Percentiles rank a stretch among this genome's conserved stretches.
Conservation (phyloP, 2,113 vertebrate species). For the Craseonycteris thonglongyai region DNA sequence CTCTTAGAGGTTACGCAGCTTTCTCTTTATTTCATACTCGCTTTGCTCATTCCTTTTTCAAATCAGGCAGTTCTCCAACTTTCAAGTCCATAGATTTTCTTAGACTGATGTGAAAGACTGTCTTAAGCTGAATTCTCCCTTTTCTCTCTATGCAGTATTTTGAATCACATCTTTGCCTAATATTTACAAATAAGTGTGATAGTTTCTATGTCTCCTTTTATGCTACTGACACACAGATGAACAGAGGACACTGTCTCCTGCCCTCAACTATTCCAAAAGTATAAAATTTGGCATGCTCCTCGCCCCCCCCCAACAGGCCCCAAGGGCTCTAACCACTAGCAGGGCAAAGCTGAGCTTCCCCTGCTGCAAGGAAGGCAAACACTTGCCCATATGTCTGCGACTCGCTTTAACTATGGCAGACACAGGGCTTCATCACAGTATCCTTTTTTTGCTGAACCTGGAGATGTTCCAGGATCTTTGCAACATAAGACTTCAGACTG, state of each 20-base stretch:
- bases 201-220: background rate
- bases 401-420: background rate
- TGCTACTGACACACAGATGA: background rate
- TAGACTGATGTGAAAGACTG: background rate
- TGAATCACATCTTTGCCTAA: background rate
- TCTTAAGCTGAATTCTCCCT: background rate
- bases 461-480: background rate
- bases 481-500: background rate
- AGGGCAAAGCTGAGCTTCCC: background rate
- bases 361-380: background rate
- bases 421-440: background rate
- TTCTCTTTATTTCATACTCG: background rate
- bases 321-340: background rate
- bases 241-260: background rate
- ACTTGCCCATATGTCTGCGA: background rate
- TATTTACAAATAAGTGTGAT: background rate
- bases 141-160: background rate
- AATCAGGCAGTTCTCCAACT: background rate
- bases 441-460: background rate
- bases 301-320: too few relatives aligned
- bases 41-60: background rate
- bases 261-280: background rate
- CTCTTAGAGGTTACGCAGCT: background rate
- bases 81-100: background rate
- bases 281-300: background rate